Percentiles rank a stretch among this genome's conserved stretches.
Conservation (phyloP, 2,113 vertebrate species). For the Ancistrus triradiatus region DNA sequence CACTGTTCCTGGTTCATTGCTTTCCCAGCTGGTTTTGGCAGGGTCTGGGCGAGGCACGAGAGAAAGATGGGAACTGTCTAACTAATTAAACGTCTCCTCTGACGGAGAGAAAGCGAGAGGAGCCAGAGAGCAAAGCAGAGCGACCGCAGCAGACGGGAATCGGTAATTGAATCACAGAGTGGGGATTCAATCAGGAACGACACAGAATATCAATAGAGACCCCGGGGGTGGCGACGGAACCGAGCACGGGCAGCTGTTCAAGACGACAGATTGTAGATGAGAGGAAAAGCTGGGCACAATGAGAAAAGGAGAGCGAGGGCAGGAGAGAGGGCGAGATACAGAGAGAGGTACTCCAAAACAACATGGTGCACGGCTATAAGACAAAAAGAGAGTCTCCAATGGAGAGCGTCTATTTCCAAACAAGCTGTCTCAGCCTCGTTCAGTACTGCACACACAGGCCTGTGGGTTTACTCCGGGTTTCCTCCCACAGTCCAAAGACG, state of each 20-base stretch:
- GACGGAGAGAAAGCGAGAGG: constrained; percentile 3
- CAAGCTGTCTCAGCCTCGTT: too few species aligned
- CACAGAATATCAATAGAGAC: constrained; percentile 38
- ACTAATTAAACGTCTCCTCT: constrained; percentile 40
- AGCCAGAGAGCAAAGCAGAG: constrained; percentile 25
- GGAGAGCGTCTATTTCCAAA: background rate
- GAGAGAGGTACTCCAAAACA: background rate
- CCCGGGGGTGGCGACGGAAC: background rate
- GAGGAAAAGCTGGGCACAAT: background rate
- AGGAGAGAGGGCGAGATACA: background rate
- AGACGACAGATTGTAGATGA: background rate
- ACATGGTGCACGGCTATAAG: background rate
- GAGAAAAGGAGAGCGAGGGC: background rate
- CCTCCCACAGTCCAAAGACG: too few species aligned
- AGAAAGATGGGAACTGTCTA: constrained; percentile 23
- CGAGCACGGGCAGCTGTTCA: constrained; percentile 12
- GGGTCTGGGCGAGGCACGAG: background rate
- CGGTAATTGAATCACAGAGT: constrained; percentile 47
- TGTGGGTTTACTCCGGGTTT: too few species aligned
- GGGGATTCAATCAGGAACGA: constrained; percentile 36
- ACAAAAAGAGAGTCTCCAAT: too few species aligned
- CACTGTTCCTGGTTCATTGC: constrained; percentile 16
- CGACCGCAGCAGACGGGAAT: constrained; percentile 32
- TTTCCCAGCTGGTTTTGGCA: constrained; percentile 23
- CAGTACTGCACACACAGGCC: too few species aligned